Conservation (phyloP, 2,113 vertebrate genomes). For the Glaucidium brasilianum region DNA sequence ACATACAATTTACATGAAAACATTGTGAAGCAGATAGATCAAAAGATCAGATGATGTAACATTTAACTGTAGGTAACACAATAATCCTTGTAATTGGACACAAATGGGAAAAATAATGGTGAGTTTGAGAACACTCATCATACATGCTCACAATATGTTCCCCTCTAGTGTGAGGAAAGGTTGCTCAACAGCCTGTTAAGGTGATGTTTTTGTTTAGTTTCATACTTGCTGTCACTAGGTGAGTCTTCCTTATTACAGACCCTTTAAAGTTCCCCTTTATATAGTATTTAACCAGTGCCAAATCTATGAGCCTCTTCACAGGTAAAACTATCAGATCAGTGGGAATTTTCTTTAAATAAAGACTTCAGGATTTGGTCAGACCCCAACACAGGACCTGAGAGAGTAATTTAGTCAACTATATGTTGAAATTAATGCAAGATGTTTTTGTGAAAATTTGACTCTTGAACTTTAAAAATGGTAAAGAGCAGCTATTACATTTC, state of each 20-base stretch:
- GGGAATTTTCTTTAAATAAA: neutral
- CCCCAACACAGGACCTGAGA: neutral
- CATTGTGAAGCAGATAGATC: slow-evolving; percentile 4
- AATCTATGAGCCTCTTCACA: neutral
- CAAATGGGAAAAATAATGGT: slow-evolving; percentile 17
- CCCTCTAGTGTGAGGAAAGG: neutral
- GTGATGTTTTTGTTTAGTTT: neutral
- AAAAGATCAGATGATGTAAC: slow-evolving; percentile 18
- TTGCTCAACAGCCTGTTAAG: neutral
- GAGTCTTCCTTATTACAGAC: neutral
- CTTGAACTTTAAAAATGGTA: neutral
- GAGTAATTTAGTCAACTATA: neutral
- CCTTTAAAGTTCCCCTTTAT: neutral
- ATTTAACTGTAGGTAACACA: slow-evolving; percentile 26
- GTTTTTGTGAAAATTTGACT: neutral
- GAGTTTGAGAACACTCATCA: neutral
- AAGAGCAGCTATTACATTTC: neutral
- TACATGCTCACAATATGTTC: neutral
- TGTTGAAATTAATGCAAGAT: neutral
- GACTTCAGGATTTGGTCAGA: neutral
- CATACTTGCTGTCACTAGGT: neutral
- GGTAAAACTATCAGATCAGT: neutral
- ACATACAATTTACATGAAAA: slow-evolving; percentile 9
- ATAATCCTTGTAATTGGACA: slow-evolving; percentile 15
- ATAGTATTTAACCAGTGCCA: neutral